Conservation (phyloP, 2,797 vertebrate species). For the Gymnocypris eckloni region DNA sequence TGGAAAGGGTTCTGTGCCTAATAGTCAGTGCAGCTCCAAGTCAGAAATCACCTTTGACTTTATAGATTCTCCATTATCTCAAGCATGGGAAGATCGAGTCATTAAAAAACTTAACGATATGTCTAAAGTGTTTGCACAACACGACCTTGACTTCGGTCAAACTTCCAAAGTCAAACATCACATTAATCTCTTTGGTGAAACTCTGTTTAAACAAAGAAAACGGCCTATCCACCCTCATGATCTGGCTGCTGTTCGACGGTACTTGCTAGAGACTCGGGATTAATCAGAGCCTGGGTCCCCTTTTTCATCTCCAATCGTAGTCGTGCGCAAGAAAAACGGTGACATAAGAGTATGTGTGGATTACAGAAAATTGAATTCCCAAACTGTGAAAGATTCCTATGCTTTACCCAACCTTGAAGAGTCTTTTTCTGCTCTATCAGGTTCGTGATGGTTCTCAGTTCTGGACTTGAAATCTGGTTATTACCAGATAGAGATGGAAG, state of each 20-base stretch:
- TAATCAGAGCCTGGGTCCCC: background rate
- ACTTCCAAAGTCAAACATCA: conserved; percentile 18
- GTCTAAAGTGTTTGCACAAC: conserved; percentile 7
- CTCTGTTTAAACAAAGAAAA: no score
- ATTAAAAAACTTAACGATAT: background rate
- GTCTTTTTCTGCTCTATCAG: background rate
- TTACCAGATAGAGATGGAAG: conserved; percentile 13
- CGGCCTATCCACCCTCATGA: background rate
- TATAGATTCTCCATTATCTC: background rate
- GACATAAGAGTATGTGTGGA: background rate
- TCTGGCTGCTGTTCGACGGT: background rate
- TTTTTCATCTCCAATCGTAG: background rate
- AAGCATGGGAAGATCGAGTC: conserved; percentile 8
- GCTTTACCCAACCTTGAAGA: background rate
- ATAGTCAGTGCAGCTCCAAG: background rate
- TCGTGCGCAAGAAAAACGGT: conserved; percentile 7
- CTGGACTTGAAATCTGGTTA: background rate
- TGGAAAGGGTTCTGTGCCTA: background rate
- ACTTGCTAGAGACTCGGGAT: background rate
- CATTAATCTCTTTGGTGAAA: no score
- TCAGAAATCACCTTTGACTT: conserved; percentile 11
- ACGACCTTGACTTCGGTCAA: conserved; percentile 33
- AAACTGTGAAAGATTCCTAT: conserved; percentile 18
- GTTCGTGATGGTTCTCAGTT: background rate
- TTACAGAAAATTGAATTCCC: background rate